phyloP scores from a whole-genome alignment of 2,888 invertebrate species.

The Papilio elwesi region DNA sequence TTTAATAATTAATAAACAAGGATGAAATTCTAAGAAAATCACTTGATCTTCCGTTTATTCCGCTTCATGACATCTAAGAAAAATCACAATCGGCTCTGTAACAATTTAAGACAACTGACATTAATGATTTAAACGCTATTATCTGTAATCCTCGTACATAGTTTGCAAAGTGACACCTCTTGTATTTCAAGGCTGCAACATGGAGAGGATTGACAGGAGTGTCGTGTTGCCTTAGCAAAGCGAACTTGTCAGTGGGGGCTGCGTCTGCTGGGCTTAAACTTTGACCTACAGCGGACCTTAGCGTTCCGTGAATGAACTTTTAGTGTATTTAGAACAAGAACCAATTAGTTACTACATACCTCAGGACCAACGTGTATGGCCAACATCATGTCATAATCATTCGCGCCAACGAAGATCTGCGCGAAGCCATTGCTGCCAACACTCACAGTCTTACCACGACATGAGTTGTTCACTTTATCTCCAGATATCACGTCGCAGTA shows the following conservation, averaged over 20 bases:
- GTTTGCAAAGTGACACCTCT: no score
- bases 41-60: neutral
- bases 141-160: no score
- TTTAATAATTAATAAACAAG: neutral
- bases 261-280: no score
- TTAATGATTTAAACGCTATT: no score
- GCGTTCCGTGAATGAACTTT: no score
- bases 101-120: conserved; percentile 16
- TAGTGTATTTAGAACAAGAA: no score
- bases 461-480: conserved; percentile 72
- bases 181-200: no score
- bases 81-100: conserved; percentile 56
- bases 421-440: conserved; percentile 85
- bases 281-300: no score
- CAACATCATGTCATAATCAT: conserved; percentile 85
- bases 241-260: no score
- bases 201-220: no score
- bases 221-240: no score
- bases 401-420: conserved; percentile 77
- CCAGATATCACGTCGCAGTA: conserved; percentile 93
- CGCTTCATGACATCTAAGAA: neutral
- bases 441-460: conserved; percentile 86
- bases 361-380: conserved; percentile 85
- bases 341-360: no score
- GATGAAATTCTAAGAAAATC: neutral